Evolutionary conservation across 2,888 invertebrate genomes (phyloP).

Genomic region (Odontothrips loti): DNA sequence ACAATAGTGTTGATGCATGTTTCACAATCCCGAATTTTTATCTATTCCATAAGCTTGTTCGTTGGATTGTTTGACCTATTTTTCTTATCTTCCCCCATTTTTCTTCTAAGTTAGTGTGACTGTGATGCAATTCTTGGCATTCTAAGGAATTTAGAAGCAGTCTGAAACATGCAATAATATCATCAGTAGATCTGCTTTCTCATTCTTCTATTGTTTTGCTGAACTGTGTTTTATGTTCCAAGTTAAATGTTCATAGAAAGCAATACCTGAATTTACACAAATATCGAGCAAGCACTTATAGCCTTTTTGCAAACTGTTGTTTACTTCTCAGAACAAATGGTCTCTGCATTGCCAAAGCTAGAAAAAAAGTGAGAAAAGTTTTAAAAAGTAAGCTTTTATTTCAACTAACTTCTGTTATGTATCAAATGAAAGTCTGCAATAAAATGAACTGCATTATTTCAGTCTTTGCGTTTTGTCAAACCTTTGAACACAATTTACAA

Average conservation of each 20-base stretch:
- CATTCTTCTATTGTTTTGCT: background rate
- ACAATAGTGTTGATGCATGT: conserved; percentile 17
- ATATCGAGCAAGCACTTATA: conserved; percentile 18
- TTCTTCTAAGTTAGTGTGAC: background rate
- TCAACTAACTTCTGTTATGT: conserved; percentile 25
- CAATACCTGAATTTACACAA: conserved; percentile 6
- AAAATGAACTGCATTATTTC: conserved; percentile 23
- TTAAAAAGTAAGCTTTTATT: conserved; percentile 11
- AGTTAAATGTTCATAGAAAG: conserved; percentile 1
- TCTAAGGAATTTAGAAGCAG: background rate
- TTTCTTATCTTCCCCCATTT: background rate
- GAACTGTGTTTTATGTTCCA: conserved; percentile 13
- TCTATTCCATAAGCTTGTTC: background rate
- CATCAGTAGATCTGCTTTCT: background rate
- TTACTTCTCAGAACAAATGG: background rate
- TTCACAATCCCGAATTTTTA: background rate
- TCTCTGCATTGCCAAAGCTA: conserved; percentile 26
- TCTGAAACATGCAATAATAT: conserved; percentile 16
- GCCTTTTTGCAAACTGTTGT: conserved; percentile 2
- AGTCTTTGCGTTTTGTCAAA: conserved; percentile 17
- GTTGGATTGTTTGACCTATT: background rate
- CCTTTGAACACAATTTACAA: conserved; percentile 20
- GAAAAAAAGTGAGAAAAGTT: conserved; percentile 12
- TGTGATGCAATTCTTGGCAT: background rate
- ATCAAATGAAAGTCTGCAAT: conserved; percentile 23